phyloP scores from a whole-genome alignment of 2,888 invertebrate species.

The Agrilus cyanescens region DNA sequence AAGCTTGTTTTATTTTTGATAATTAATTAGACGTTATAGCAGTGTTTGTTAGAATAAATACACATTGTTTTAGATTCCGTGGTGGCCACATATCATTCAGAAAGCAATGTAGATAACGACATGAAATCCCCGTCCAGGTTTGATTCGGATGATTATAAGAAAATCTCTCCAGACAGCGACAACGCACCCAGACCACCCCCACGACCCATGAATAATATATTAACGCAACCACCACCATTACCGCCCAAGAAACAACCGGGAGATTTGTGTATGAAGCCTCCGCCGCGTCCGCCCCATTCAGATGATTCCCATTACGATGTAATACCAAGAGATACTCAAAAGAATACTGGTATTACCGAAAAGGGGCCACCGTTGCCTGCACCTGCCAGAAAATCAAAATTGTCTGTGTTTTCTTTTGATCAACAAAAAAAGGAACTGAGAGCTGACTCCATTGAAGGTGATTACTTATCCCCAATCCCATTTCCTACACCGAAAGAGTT shows the following conservation, averaged over 20 bases:
- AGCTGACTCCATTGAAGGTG: slow-evolving; percentile 38
- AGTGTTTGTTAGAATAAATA: no score
- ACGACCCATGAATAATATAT: slow-evolving; percentile 48
- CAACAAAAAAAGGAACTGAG: slow-evolving; percentile 29
- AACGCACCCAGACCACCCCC: slow-evolving; percentile 56
- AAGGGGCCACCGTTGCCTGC: slow-evolving; percentile 49
- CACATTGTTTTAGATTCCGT: neutral
- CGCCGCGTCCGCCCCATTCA: slow-evolving; percentile 49
- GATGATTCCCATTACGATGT: slow-evolving; percentile 45
- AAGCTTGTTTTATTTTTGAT: no score
- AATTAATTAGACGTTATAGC: no score
- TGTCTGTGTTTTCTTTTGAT: slow-evolving; percentile 25
- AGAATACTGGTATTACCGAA: slow-evolving; percentile 23
- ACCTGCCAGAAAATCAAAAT: slow-evolving; percentile 43
- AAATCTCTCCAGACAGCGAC: slow-evolving; percentile 32
- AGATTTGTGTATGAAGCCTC: slow-evolving; percentile 48
- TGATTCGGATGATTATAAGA: no score
- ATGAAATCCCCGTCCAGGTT: no score
- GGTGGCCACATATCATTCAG: neutral
- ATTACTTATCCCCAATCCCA: slow-evolving; percentile 56
- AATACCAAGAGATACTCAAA: slow-evolving; percentile 36
- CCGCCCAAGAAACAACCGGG: slow-evolving; percentile 57
- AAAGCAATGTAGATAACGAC: slow-evolving; percentile 1
- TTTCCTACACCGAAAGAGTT: slow-evolving; percentile 32
- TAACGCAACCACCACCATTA: slow-evolving; percentile 53